Evolutionary conservation across 2,888 invertebrate species (phyloP), one percentile per base, ranked within the genome.

Genomic region (Chydorus sphaericus): DNA sequence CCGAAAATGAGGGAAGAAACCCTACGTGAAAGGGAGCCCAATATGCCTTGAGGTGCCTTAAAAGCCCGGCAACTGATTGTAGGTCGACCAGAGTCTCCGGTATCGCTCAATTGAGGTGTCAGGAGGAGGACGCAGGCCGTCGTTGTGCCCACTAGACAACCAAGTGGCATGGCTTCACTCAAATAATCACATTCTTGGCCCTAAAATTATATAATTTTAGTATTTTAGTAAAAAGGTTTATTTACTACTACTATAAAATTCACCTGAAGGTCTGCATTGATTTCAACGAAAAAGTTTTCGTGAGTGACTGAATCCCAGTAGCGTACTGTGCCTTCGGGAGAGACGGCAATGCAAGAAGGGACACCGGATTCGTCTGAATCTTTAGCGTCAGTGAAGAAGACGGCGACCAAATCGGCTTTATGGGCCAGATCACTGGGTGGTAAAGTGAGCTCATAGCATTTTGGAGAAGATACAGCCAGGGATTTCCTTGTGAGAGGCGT

Each of bases 381-480:
- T n/a, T n/a, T n/a, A n/a, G n/a, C n/a, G n/a, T n/a, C n/a, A 11
- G 56, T 71, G 14, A 77, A 73, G 66, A 84, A 86, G 1, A 90
- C 79, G 28, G 81, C 79, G 1, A 88, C 82, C 16, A 91, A 75
- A 58, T 90, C 83, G 1, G 93, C 87, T 65, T 85, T 82, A 68
- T 94, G 93, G 0, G 89, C 87, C 16, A 93, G 75, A 69, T 93
- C 93, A 63, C 92, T 92, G 61, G 91, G 88, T 0, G 93, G 93
- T 38, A 94, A 69, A 0, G 85, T 83, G 14, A 94, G 73, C 67
- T 94, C 93, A 91, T 48, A 85, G 82, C 2, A 75, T 77, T 61
- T 74, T 75, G 14, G 76, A 73, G 7, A 72, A 71, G 26, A 73
- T 70, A 44, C 63, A 66, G 57, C 68, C 67, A 55, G 66, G 68